Percentiles rank a stretch among this genome's conserved stretches.
Conservation (phyloP, 2,888 invertebrate genomes). For the Folsomia manolachei region DNA sequence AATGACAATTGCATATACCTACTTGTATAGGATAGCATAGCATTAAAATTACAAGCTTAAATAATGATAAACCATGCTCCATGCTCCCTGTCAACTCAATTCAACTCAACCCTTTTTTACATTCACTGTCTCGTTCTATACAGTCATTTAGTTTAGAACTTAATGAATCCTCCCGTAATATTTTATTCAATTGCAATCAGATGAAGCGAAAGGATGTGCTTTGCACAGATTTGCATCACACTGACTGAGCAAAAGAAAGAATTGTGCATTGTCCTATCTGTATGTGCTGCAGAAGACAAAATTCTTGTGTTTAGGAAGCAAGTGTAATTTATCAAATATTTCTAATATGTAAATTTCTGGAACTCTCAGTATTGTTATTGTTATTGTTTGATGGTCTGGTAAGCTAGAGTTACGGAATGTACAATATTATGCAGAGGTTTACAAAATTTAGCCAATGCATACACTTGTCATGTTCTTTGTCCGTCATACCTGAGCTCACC, state of each 20-base stretch:
- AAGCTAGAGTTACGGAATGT: neutral
- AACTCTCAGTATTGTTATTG: neutral
- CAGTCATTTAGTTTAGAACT: too few relatives aligned
- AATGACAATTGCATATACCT: too few relatives aligned
- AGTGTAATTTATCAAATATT: constrained; percentile 5
- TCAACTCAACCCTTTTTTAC: neutral
- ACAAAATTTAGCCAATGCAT: neutral
- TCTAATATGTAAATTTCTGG: neutral
- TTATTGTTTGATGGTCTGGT: neutral
- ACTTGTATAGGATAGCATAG: too few relatives aligned
- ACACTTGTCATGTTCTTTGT: neutral
- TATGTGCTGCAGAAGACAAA: too few relatives aligned
- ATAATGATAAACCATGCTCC: neutral
- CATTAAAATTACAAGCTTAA: too few relatives aligned
- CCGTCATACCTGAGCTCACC: neutral
- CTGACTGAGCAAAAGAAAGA: neutral
- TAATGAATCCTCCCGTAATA: constrained; percentile 12
- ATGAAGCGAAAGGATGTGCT: constrained; percentile 1
- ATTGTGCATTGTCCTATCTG: neutral
- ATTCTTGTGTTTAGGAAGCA: neutral
- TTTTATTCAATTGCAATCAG: constrained; percentile 5
- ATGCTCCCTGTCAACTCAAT: constrained; percentile 7
- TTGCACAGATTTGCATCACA: neutral
- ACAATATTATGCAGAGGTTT: neutral
- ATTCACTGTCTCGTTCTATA: too few relatives aligned